Percentiles rank a stretch among this genome's conserved stretches.
These are phyloP conservation scores for Calonectris borealis DNA, from an alignment of 2,113 vertebrate genomes.

Conservation along the genomic window DNA sequence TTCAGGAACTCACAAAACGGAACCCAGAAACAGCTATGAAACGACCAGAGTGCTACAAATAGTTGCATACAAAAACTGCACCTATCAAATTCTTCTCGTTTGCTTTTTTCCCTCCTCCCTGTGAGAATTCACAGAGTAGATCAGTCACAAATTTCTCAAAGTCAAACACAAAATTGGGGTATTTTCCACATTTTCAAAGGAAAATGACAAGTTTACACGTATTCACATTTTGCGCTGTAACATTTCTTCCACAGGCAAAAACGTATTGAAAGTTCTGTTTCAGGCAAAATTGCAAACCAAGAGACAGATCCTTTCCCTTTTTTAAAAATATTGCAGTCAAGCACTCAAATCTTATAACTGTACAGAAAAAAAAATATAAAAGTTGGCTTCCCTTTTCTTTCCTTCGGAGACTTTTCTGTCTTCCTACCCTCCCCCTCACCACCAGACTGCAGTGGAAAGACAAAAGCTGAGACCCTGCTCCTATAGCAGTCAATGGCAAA, in stretches of 20 bases:
- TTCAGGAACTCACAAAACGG: not conserved
- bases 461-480: not conserved
- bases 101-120: not conserved
- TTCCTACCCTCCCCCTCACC: not conserved
- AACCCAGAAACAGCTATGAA: not conserved
- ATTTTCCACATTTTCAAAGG: not conserved
- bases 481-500: not conserved
- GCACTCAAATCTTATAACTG: not conserved
- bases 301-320: not conserved
- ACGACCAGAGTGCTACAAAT: not conserved
- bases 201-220: not conserved
- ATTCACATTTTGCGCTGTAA: not conserved
- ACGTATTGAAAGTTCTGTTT: not conserved
- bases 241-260: not conserved
- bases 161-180: not conserved
- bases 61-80: not conserved
- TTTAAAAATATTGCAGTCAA: not conserved
- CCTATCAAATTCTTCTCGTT: not conserved
- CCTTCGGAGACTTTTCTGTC: not conserved
- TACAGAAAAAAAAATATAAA: not conserved
- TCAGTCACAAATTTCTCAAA: not conserved
- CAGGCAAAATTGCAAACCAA: not conserved
- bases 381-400: not conserved
- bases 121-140: not conserved
- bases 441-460: not conserved